phyloP scores from a whole-genome alignment of 2,113 vertebrate genomes.

The Tauraco erythrolophus region DNA sequence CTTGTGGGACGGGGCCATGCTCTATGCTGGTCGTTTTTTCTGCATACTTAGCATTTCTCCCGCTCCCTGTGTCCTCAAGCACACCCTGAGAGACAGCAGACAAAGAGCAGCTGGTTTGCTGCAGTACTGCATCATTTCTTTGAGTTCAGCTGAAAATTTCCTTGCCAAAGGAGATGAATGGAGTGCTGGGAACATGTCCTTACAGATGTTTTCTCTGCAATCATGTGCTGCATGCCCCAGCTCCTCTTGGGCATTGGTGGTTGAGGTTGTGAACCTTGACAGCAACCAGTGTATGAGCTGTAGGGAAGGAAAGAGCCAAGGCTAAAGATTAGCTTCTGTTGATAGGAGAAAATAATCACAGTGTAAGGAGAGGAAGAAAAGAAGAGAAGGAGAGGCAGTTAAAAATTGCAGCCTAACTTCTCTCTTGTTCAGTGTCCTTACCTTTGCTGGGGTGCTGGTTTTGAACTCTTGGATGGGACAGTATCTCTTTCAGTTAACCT shows the following conservation, averaged over 20 bases:
- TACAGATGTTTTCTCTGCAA: background rate
- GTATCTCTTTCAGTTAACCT: background rate
- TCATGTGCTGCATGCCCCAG: background rate
- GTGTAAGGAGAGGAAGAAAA: background rate
- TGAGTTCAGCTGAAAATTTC: background rate
- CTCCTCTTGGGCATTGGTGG: background rate
- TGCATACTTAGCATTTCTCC: background rate
- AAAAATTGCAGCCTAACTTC: background rate
- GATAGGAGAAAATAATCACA: background rate
- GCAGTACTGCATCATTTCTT: background rate
- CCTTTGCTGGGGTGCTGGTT: background rate
- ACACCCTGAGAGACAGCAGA: background rate
- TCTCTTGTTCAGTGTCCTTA: background rate
- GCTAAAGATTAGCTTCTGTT: background rate
- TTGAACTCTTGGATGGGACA: background rate
- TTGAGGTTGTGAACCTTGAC: background rate
- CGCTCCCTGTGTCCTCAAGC: fast-evolving
- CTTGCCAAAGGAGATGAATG: background rate
- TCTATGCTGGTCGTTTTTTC: background rate
- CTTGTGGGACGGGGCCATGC: background rate
- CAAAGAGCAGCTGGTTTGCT: background rate
- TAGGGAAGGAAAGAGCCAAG: background rate
- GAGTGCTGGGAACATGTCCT: background rate
- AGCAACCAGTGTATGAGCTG: background rate
- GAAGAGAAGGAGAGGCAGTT: background rate